Conservation (phyloP, 2,113 vertebrate species). For the Lamprotornis superbus region DNA sequence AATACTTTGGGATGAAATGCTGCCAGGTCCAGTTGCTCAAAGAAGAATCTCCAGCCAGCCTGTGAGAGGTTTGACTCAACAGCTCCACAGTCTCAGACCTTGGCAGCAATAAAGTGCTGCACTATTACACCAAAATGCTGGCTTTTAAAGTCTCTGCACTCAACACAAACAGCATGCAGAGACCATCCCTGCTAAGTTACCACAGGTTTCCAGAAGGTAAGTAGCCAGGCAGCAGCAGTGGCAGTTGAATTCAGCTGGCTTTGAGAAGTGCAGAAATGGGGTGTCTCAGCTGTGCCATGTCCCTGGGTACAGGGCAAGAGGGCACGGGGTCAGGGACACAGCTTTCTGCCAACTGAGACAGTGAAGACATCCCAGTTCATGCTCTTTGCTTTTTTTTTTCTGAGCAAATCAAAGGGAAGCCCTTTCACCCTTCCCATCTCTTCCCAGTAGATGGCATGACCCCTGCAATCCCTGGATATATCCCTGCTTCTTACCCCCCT, state of each 20-base stretch:
- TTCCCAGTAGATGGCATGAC: background rate
- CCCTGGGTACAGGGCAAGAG: background rate
- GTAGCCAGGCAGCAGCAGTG: background rate
- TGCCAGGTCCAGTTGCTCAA: background rate
- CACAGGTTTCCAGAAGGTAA: background rate
- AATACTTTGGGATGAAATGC: background rate
- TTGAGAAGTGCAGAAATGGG: fast-evolving
- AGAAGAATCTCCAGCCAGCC: background rate
- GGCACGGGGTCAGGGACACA: background rate
- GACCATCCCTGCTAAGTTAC: background rate
- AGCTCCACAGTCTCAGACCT: background rate
- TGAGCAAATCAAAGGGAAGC: background rate
- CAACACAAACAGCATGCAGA: background rate
- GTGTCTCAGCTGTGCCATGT: background rate
- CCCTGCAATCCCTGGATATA: background rate
- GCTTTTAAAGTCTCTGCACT: background rate
- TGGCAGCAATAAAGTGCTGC: background rate
- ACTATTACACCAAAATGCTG: background rate
- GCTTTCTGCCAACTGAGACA: background rate
- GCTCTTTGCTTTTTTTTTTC: background rate
- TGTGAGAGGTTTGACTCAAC: background rate
- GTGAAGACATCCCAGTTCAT: background rate
- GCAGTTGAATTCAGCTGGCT: background rate
- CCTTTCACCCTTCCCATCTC: background rate
- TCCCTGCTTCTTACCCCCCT: background rate